Evolutionary conservation across 1,140 invertebrate genomes (phyloP).

Genomic region (Drosophila albomicans): DNA sequence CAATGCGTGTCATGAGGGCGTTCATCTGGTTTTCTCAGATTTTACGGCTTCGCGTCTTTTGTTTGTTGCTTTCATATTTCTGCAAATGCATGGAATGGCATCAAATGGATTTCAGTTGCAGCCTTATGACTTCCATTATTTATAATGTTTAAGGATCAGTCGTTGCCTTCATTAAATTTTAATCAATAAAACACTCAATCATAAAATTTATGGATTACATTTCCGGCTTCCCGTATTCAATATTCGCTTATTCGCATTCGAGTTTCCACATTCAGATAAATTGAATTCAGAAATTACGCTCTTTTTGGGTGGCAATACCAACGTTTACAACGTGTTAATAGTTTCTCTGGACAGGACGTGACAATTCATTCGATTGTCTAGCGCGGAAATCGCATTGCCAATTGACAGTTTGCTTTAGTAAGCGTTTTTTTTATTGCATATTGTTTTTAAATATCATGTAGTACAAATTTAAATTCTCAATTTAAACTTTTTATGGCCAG

Average conservation of each 20-base stretch:
- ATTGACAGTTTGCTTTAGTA: constrained; percentile 11
- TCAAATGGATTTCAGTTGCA: constrained; percentile 19
- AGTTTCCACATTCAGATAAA: constrained; percentile 19
- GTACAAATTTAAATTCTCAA: background rate
- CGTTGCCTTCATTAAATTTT: constrained; percentile 15
- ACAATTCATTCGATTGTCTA: constrained; percentile 24
- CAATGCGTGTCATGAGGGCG: constrained; percentile 52
- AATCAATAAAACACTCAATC: constrained; percentile 32
- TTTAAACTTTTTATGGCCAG: background rate
- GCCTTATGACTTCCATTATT: constrained; percentile 10
- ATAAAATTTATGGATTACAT: constrained; percentile 8
- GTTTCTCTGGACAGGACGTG: constrained; percentile 23
- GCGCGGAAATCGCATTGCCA: constrained; percentile 7
- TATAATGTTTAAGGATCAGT: constrained; percentile 13
- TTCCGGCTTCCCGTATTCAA: constrained; percentile 17
- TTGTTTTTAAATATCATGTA: background rate
- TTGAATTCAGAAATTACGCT: constrained; percentile 19
- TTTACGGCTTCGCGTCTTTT: constrained; percentile 46
- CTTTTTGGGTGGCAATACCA: constrained; percentile 16
- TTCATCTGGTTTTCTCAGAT: constrained; percentile 46
- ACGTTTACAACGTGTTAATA: constrained; percentile 7
- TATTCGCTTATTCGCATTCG: constrained; percentile 20
- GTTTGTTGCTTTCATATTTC: constrained; percentile 30
- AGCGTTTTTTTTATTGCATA: constrained; percentile 9
- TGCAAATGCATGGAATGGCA: constrained; percentile 11